Percentiles rank a stretch among this genome's conserved stretches.
These are phyloP conservation scores for Drosophila rellima DNA, from an alignment of 2,888 invertebrate species.

Conservation along the genomic window DNA sequence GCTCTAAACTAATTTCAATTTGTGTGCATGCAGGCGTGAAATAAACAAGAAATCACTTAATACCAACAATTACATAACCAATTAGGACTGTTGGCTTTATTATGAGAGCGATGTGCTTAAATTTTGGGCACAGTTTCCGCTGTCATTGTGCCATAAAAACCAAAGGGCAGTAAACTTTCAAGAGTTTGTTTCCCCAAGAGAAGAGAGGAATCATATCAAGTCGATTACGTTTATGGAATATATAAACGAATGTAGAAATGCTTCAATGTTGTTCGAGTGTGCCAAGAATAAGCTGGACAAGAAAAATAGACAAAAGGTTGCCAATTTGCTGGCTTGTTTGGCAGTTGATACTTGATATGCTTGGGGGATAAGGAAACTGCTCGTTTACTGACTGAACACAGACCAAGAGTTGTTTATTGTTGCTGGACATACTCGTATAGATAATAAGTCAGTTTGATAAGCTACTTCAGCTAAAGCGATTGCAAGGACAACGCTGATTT, in stretches of 20 bases:
- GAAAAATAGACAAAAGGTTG: slow-evolving; percentile 46
- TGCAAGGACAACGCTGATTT: slow-evolving; percentile 28
- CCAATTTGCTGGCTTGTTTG: slow-evolving; percentile 77
- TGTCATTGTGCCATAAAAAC: slow-evolving; percentile 57
- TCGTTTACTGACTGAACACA: slow-evolving; percentile 18
- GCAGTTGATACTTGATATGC: slow-evolving; percentile 76
- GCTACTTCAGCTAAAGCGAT: slow-evolving; percentile 71
- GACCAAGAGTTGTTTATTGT: slow-evolving; percentile 28
- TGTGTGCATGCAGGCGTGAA: slow-evolving; percentile 62
- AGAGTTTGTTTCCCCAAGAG: slow-evolving; percentile 9
- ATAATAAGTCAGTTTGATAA: slow-evolving; percentile 64
- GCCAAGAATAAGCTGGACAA: slow-evolving; percentile 47
- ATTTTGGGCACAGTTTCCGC: slow-evolving; percentile 44
- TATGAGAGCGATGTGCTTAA: slow-evolving; percentile 45
- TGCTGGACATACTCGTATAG: slow-evolving; percentile 6
- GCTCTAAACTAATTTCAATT: slow-evolving; percentile 62
- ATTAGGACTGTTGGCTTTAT: slow-evolving; percentile 64
- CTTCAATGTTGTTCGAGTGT: slow-evolving; percentile 24
- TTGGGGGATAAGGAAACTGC: slow-evolving; percentile 42
- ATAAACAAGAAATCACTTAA: slow-evolving; percentile 81
- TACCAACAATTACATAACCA: slow-evolving; percentile 78
- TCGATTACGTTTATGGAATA: slow-evolving; percentile 72
- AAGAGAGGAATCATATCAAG: slow-evolving; percentile 41
- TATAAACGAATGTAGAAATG: slow-evolving; percentile 46
- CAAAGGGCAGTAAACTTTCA: slow-evolving; percentile 58